These are phyloP conservation scores for Dolichotis patagonum DNA, from an alignment of 2,113 vertebrate species.

Conservation along the genomic window DNA sequence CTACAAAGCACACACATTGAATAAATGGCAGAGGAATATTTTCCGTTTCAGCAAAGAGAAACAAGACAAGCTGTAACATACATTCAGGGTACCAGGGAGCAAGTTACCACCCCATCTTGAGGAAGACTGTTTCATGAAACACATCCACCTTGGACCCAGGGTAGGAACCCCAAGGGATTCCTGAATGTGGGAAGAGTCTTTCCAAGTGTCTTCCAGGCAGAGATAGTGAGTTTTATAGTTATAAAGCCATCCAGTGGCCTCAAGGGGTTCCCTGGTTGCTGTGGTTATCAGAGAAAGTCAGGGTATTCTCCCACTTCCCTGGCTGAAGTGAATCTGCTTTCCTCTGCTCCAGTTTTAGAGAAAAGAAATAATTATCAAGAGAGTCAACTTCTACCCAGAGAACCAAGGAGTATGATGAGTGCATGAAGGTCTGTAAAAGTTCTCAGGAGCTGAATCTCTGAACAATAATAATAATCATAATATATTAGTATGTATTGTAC, in stretches of 20 bases:
- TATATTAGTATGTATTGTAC: not conserved
- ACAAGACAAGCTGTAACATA: not conserved
- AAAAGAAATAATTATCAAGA: not conserved
- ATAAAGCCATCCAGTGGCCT: too few species aligned
- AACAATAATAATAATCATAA: not conserved
- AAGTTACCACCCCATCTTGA: not conserved
- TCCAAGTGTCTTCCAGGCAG: not conserved
- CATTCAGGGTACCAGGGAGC: not conserved
- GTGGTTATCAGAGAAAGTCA: not conserved
- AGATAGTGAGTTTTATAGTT: not conserved
- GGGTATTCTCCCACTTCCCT: not conserved
- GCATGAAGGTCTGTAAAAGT: not conserved
- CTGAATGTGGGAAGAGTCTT: not conserved
- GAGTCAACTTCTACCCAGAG: not conserved
- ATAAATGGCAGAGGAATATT: constrained; percentile 47
- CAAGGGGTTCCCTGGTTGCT: not conserved
- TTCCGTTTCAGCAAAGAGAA: not conserved
- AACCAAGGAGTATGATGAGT: not conserved
- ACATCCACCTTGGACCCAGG: accelerated
- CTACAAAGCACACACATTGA: not conserved
- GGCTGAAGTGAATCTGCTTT: not conserved
- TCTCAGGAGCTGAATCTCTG: not conserved
- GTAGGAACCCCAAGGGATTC: not conserved
- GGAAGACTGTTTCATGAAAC: not conserved
- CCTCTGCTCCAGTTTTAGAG: not conserved